Conservation (phyloP, 2,797 vertebrate species). For the Sandelia bainsii region DNA sequence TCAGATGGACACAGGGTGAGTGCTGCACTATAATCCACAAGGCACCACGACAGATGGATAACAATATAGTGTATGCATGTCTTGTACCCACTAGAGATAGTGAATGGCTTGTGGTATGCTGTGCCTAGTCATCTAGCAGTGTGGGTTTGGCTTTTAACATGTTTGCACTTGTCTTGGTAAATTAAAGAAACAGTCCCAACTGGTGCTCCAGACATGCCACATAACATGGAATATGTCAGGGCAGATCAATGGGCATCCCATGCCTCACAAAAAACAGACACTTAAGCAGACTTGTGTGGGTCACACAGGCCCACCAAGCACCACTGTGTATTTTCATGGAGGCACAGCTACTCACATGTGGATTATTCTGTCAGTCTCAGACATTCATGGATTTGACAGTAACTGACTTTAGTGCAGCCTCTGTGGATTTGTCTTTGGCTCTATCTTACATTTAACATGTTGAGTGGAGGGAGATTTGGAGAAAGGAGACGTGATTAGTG, state of each 20-base stretch:
- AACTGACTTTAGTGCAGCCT: conserved; percentile 67
- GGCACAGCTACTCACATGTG: conserved; percentile 64
- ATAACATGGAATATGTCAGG: conserved; percentile 71
- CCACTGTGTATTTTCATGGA: conserved; percentile 45
- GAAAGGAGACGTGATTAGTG: conserved; percentile 36
- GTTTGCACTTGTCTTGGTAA: conserved; percentile 74
- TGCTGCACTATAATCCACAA: conserved; percentile 57
- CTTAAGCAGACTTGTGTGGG: conserved; percentile 51
- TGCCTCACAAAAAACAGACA: conserved; percentile 54
- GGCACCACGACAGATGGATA: conserved; percentile 48
- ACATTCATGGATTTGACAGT: conserved; percentile 73
- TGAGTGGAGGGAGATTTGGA: conserved; percentile 22
- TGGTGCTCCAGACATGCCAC: conserved; percentile 64
- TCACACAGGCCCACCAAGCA: conserved; percentile 40
- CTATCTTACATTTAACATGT: conserved; percentile 60
- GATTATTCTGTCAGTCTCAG: conserved; percentile 61
- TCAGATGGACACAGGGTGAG: conserved; percentile 63
- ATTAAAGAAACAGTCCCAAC: conserved; percentile 72
- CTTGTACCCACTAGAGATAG: conserved; percentile 57
- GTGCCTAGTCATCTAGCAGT: conserved; percentile 18
- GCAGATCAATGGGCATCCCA: conserved; percentile 59
- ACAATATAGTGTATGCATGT: conserved; percentile 51
- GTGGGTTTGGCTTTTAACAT: conserved; percentile 69
- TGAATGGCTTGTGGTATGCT: conserved; percentile 4
- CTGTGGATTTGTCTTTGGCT: conserved; percentile 56